Base-by-base conservation (phyloP, 2,888 invertebrate genomes). In the Scaptomyza reducta region DNA sequence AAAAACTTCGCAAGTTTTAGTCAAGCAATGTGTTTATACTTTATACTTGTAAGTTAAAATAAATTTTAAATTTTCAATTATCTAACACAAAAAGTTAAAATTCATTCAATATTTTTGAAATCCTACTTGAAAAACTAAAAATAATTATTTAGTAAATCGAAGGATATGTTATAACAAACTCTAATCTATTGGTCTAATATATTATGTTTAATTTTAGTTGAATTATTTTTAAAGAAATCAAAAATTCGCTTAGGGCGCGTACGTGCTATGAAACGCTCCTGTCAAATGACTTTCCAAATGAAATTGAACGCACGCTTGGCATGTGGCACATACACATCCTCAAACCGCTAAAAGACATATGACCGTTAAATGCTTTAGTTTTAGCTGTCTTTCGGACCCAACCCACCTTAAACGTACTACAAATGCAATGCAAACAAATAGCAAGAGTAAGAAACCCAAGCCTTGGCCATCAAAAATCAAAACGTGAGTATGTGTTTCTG, bases 351-450 rank as follows among this genome's bases (percentile, higher is more conserved):
- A 31, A 62, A 74, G 61, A 71, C 80, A 70, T 63, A 80, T 54
- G 70, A 60, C 71, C 77, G 59, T 74, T 80, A 71, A 82, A 77
- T 79, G 74, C 40, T 59, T 73, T 61, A 54, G 74, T 44, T 74
- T 57, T 66, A 55, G 40, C 59, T 67, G 53, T 60, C 61, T 70
- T 63, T 51, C 35, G 51, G 50, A 49, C 49, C 42, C 47, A 47
- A 33, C 50, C 58, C 56, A 49, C 29, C 40, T 42, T 38, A 35
- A 47, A 22, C 59, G 50, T 47, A 45, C 63, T 33, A 62, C 72
- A 74, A 83, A 77, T 86, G 78, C 81, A 87, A 64, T 77, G 70
- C 77, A 83, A 81, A 81, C 81, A 87, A 81, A 63, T 65, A 56
- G 67, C 50, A 10, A 66, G 58, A 49, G 70, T 68, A 62, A 74